phyloP scores from a whole-genome alignment of 2,888 invertebrate genomes.

The Conomelus anceps region DNA sequence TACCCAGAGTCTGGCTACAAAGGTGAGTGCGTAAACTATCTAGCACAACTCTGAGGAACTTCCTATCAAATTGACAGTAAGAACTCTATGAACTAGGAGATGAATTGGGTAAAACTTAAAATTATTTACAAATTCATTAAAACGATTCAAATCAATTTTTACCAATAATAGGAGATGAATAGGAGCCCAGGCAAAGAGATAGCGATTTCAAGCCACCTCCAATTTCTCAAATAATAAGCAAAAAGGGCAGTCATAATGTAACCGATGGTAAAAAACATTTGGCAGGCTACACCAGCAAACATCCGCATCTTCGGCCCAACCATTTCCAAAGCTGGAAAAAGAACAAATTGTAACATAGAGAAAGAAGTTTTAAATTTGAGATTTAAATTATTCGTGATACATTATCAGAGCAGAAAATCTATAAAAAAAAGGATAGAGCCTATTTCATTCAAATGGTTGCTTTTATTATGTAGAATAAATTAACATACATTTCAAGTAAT shows the following conservation, averaged over 20 bases:
- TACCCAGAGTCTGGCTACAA: no score
- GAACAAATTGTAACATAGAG: neutral
- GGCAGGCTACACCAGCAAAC: conserved; percentile 63
- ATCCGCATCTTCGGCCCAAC: conserved; percentile 62
- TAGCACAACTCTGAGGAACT: no score
- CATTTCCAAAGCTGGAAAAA: conserved; percentile 55
- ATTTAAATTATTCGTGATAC: neutral
- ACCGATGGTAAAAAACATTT: conserved; percentile 67
- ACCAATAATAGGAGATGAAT: conserved; percentile 65
- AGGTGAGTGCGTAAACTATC: no score
- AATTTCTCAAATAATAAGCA: conserved; percentile 59
- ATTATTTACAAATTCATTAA: neutral
- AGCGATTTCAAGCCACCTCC: conserved; percentile 62
- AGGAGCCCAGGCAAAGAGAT: conserved; percentile 60
- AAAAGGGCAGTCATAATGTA: conserved; percentile 61
- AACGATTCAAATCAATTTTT: conserved; percentile 21
- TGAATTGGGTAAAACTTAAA: neutral
- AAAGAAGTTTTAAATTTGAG: neutral
- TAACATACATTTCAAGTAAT: no score
- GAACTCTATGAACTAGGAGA: no score
- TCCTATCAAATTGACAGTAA: no score
- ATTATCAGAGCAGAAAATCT: neutral
- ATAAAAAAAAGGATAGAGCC: no score
- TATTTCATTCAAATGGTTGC: no score
- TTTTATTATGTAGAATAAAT: no score